phyloP scores from a whole-genome alignment of 2,888 invertebrate species.

The Oegoconia quadripuncta region DNA sequence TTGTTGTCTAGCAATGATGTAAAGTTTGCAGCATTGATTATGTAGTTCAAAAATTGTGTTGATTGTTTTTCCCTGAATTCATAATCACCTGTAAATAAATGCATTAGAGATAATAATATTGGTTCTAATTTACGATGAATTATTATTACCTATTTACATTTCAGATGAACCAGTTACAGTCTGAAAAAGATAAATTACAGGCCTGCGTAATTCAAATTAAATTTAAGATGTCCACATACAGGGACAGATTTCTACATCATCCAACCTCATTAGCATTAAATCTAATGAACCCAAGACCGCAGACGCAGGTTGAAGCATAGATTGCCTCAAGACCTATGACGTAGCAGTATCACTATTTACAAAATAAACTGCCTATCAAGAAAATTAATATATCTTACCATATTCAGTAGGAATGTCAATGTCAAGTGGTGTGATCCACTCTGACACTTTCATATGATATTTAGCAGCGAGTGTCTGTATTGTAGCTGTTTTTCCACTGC shows the following conservation, averaged over 20 bases:
- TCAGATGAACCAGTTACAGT: too few species aligned
- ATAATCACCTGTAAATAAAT: slow-evolving; percentile 54
- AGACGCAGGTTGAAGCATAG: too few species aligned
- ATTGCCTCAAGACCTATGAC: too few species aligned
- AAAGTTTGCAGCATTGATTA: slow-evolving; percentile 88
- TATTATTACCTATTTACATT: too few species aligned
- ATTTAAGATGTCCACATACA: too few species aligned
- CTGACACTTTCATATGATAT: slow-evolving; percentile 80
- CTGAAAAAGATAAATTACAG: too few species aligned
- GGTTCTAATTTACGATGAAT: too few species aligned
- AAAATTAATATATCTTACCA: slow-evolving; percentile 38
- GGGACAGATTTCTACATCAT: too few species aligned
- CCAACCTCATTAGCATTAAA: too few species aligned
- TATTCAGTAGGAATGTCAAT: slow-evolving; percentile 78
- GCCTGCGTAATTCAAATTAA: too few species aligned
- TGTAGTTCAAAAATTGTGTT: slow-evolving; percentile 85
- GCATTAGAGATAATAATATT: too few species aligned
- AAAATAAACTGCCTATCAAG: neutral
- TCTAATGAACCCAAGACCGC: too few species aligned
- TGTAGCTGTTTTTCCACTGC: slow-evolving; percentile 90
- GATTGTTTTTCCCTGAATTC: slow-evolving; percentile 80
- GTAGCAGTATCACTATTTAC: neutral
- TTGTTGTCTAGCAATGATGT: slow-evolving; percentile 77
- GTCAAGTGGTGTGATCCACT: slow-evolving; percentile 92
- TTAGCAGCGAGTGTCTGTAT: slow-evolving; percentile 83